These are phyloP conservation scores for Pedicia rivosa DNA, from an alignment of 2,888 invertebrate species.

Conservation along the genomic window DNA sequence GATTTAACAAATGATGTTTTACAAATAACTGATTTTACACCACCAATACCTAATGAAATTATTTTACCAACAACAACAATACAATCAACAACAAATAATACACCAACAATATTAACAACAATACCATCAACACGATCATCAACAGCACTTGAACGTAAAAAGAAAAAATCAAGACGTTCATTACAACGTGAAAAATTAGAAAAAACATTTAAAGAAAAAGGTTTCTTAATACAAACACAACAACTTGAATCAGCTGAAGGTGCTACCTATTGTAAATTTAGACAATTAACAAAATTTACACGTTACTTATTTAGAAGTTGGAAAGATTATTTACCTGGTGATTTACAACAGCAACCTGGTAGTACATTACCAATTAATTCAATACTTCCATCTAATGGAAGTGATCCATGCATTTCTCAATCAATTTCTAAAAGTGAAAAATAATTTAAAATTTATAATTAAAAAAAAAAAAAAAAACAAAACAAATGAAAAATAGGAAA, in stretches of 20 bases:
- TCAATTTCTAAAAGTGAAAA: too few species aligned
- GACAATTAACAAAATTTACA: conserved; percentile 80
- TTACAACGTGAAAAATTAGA: conserved; percentile 74
- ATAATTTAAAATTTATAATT: too few species aligned
- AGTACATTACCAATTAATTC: too few species aligned
- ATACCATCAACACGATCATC: conserved; percentile 8
- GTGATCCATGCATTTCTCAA: too few species aligned
- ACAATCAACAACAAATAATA: conserved; percentile 3
- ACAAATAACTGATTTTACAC: conserved; percentile 25
- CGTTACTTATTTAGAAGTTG: conserved; percentile 81
- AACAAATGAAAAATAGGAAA: too few species aligned
- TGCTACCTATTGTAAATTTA: conserved; percentile 84
- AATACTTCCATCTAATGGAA: too few species aligned
- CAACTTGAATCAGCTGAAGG: conserved; percentile 86
- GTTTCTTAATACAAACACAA: conserved; percentile 84
- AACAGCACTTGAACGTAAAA: conserved; percentile 31
- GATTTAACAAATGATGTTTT: conserved; percentile 26
- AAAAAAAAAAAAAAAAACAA: too few species aligned
- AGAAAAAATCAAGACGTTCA: conserved; percentile 66
- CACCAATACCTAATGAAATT: conserved; percentile 8
- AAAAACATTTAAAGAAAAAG: conserved; percentile 84
- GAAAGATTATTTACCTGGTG: conserved; percentile 83
- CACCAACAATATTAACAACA: conserved; percentile 12
- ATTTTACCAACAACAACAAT: not conserved
- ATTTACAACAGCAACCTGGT: conserved; percentile 37